Evolutionary conservation across 2,888 invertebrate genomes (phyloP), one percentile per base, ranked within the genome.

Genomic region (Idaea biselata): DNA sequence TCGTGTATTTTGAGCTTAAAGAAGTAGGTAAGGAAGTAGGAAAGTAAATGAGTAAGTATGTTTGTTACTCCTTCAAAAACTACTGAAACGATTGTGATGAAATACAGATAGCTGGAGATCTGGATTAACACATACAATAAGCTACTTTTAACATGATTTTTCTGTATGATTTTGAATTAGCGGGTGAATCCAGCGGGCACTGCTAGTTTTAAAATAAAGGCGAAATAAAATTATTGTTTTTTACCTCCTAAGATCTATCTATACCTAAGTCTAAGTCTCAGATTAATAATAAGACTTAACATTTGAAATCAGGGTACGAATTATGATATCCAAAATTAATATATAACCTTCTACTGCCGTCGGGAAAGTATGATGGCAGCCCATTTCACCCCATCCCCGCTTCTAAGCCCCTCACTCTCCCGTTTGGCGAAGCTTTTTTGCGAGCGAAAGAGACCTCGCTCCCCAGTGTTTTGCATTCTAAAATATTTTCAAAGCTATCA

Each of bases 401-500:
- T 71, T 84, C 85, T 85, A 84, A 80, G 75, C 78, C 79, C 80
- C 80, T 77, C 75, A 73, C 78, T 74, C 79, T 78, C 74, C 73
- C 69, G 74, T 8, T 18, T 16, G 74, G 79, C 82, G 82, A 82
- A 81, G 89, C 90, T 91, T 92, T 92, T 92, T 92, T 92, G 92
- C 86, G 91, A 91, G 91, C 86, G 92, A 92, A 81, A 87, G 90
- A 91, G 91, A 91, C 89, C 81, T 87, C 83, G 84, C 80, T 85
- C 85, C 82, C 86, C 81, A 87, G 86, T 84, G 88, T 86, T 88
- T 89, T 90, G 72, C 89, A 84, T 89, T 89, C 91, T 85, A 90
- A 91, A 91, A 91, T 91, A 91, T 90, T 91, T 91, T 91, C 89
- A 80, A 80, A 78, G 71, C 70, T 64, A 71, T 18, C 18, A 68